A percentile compares a stretch with the other conserved stretches of the same genome.
These are phyloP conservation scores for Fopius arisanus DNA, from an alignment of 1,140 invertebrate genomes.

Conservation along the genomic window DNA sequence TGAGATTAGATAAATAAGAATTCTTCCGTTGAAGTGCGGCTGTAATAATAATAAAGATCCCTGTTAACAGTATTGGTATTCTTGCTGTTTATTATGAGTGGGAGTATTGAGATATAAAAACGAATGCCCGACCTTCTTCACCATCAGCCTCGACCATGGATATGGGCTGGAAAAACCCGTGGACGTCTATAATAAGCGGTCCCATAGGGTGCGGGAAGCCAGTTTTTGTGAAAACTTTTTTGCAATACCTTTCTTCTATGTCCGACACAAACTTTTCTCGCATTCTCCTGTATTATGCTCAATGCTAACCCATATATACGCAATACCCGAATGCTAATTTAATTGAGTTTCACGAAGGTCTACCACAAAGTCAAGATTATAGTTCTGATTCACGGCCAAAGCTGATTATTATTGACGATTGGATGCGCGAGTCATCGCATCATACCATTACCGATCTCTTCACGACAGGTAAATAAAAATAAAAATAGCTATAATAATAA, in stretches of 20 bases:
- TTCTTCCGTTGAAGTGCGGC: background rate
- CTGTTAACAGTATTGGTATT: too few species aligned
- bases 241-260: constrained; percentile 1
- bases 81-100: constrained; percentile 44
- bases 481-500: background rate
- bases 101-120: constrained; percentile 31
- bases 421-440: constrained; percentile 17
- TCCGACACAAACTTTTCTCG: background rate
- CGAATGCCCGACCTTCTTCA: background rate
- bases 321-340: background rate
- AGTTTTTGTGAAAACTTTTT: constrained; percentile 32
- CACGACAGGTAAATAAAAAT: too few species aligned
- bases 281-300: background rate
- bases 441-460: too few species aligned
- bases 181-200: constrained; percentile 30
- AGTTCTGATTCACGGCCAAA: background rate
- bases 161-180: constrained; percentile 30
- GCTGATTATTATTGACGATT: constrained; percentile 27
- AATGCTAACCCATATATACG: background rate
- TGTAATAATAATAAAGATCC: background rate
- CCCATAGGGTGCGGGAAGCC: constrained; percentile 32
- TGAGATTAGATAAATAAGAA: constrained; percentile 32
- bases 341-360: constrained; percentile 19
- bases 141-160: constrained; percentile 2
- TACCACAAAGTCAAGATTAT: constrained; percentile 15